phyloP scores from a whole-genome alignment of 2,113 vertebrate genomes.

The Glaucidium brasilianum region DNA sequence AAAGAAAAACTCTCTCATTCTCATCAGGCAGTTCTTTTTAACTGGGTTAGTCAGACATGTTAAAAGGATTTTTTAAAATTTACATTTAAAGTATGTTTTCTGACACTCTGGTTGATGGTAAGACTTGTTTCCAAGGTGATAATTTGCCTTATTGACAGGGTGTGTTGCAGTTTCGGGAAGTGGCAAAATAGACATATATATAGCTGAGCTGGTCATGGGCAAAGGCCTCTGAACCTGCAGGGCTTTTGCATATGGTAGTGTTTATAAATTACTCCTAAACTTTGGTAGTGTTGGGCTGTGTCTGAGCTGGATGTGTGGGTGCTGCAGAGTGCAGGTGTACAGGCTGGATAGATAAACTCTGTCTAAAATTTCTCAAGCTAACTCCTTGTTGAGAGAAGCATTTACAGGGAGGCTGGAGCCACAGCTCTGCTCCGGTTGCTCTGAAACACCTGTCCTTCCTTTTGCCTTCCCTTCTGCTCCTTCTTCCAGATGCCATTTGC shows the following conservation, averaged over 20 bases:
- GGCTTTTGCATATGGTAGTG: neutral
- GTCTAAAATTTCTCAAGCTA: neutral
- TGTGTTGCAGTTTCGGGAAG: neutral
- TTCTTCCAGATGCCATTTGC: neutral
- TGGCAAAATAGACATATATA: neutral
- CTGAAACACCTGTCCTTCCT: neutral
- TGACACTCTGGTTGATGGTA: neutral
- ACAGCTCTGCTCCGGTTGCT: neutral
- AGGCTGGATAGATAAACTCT: neutral
- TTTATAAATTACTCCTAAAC: neutral
- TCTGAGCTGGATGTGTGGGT: neutral
- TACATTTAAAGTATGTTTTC: neutral
- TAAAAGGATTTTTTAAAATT: neutral
- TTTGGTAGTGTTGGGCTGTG: neutral
- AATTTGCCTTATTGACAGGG: neutral
- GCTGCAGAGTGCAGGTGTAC: neutral
- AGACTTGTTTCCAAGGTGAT: neutral
- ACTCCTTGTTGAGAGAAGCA: neutral
- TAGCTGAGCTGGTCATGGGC: neutral
- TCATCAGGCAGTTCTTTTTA: neutral
- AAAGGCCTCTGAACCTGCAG: neutral
- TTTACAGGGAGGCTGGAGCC: neutral
- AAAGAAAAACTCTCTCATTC: neutral
- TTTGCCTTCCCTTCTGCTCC: neutral
- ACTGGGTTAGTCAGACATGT: neutral